Conservation (phyloP, 2,797 vertebrate species). For the Danio tinwini region DNA sequence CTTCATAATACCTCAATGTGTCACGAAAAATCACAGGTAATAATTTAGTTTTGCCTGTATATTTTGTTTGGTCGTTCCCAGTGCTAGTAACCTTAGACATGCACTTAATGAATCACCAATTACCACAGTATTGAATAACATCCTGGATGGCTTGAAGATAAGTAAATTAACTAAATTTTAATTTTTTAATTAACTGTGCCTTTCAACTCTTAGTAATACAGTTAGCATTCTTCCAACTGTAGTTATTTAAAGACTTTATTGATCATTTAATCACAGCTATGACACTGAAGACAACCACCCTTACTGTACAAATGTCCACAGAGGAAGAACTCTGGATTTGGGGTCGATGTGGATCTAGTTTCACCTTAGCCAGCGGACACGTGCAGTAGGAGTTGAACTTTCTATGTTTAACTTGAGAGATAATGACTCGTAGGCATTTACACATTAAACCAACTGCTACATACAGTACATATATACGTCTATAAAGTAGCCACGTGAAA, state of each 20-base stretch:
- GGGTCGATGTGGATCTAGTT: neutral
- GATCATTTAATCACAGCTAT: neutral
- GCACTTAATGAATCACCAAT: too few species aligned
- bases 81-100: too few species aligned
- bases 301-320: neutral
- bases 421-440: conserved; percentile 10
- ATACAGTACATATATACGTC: neutral
- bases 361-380: neutral
- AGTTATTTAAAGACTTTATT: neutral
- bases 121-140: too few species aligned
- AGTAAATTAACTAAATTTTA: too few species aligned
- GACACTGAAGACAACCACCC: neutral
- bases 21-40: too few species aligned
- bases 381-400: neutral
- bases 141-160: too few species aligned
- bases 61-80: too few species aligned
- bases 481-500: conserved; percentile 14
- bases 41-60: too few species aligned
- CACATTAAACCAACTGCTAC: conserved; percentile 2
- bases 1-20: too few species aligned
- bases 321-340: neutral
- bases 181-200: too few species aligned
- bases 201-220: neutral
- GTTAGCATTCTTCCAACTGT: neutral
- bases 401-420: neutral